These are phyloP conservation scores for Ooceraea biroi DNA, from an alignment of 1,140 invertebrate species.

Conservation along the genomic window DNA sequence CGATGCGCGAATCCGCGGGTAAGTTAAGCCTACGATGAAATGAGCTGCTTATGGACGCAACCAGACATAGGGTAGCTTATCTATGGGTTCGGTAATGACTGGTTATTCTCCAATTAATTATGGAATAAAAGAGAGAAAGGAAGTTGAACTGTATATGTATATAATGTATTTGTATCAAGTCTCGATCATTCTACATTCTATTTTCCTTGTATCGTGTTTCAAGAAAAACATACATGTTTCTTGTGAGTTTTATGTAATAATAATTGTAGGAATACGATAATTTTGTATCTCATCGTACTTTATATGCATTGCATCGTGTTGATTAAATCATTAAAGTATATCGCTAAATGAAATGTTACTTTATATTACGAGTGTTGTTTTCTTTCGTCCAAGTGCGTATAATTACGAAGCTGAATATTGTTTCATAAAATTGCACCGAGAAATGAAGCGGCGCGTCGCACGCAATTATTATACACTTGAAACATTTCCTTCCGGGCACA, in stretches of 20 bases:
- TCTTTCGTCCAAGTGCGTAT: slow-evolving; percentile 13
- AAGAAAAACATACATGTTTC: not conserved
- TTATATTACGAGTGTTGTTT: not conserved
- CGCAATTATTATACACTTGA: slow-evolving; percentile 41
- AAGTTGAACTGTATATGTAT: not conserved
- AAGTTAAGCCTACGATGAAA: not conserved
- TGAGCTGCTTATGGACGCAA: not conserved
- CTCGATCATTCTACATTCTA: no score
- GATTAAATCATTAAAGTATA: slow-evolving; percentile 12
- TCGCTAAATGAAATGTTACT: not conserved
- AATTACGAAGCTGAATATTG: slow-evolving; percentile 13
- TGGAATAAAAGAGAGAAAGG: no score
- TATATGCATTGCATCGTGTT: not conserved
- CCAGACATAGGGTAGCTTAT: not conserved
- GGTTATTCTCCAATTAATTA: not conserved
- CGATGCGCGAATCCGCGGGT: not conserved
- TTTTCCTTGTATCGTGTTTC: no score
- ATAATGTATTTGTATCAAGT: no score
- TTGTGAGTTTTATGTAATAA: not conserved
- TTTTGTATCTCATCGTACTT: not conserved
- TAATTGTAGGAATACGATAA: not conserved
- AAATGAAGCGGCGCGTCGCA: slow-evolving; percentile 30
- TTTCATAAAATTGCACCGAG: slow-evolving; percentile 16
- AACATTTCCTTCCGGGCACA: slow-evolving; percentile 31
- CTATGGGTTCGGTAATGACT: not conserved